phyloP scores from a whole-genome alignment of 2,797 vertebrate species.

The Anniella stebbinsi region DNA sequence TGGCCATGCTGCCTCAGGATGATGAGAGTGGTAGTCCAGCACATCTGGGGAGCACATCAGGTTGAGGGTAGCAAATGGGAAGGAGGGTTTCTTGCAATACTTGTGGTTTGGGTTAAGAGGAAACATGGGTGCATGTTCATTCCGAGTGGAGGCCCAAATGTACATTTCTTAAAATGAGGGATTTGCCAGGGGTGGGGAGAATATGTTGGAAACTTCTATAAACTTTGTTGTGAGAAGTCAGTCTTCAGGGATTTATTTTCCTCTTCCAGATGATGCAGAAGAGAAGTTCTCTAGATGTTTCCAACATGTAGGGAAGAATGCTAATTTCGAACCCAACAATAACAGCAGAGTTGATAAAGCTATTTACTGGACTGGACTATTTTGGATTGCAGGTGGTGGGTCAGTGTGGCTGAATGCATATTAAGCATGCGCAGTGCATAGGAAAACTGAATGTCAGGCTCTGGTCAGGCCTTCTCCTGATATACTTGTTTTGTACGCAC shows the following conservation, averaged over 20 bases:
- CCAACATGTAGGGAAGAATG: background rate
- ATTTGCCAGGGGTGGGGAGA: background rate
- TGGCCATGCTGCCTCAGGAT: background rate
- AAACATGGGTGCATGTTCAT: background rate
- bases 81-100: background rate
- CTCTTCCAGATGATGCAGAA: background rate
- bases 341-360: background rate
- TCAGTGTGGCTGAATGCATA: background rate
- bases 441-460: background rate
- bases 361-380: background rate
- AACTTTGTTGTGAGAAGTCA: background rate
- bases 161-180: background rate
- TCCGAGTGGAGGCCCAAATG: background rate
- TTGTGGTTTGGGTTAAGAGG: background rate
- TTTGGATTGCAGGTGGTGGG: background rate
- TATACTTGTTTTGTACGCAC: background rate
- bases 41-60: too few relatives aligned
- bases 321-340: background rate
- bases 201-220: background rate
- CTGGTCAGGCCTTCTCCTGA: background rate
- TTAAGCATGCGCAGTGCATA: background rate
- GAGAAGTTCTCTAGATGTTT: background rate
- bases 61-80: background rate
- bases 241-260: background rate
- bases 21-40: background rate